phyloP scores from a whole-genome alignment of 2,888 invertebrate species.

The Sarcophaga subvicina region DNA sequence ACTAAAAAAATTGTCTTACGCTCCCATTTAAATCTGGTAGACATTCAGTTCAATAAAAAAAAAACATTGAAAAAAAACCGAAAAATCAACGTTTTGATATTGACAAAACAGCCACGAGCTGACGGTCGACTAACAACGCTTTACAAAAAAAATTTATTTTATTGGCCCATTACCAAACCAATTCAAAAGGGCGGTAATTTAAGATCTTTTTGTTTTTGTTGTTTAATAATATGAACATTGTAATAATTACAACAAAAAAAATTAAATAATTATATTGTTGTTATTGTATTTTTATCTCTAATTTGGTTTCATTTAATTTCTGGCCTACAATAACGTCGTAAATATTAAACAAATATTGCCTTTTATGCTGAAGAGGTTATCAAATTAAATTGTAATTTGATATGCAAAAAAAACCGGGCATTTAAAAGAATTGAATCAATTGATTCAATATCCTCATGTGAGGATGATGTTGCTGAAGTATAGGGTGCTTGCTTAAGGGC shows the following conservation, averaged over 20 bases:
- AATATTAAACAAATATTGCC: no score
- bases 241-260: constrained; percentile 34
- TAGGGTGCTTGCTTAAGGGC: no score
- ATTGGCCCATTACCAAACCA: constrained; percentile 40
- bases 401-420: neutral
- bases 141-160: neutral
- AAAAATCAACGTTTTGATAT: neutral
- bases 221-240: constrained; percentile 23
- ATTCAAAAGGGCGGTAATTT: constrained; percentile 39
- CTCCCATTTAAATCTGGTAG: neutral
- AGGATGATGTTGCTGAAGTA: no score
- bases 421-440: neutral
- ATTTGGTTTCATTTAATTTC: neutral
- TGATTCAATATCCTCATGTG: no score
- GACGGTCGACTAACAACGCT: neutral
- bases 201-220: neutral
- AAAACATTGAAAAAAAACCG: neutral
- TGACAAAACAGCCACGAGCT: constrained; percentile 1
- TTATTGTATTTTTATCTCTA: constrained; percentile 7
- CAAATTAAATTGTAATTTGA: neutral
- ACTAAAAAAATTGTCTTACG: neutral
- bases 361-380: neutral
- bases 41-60: neutral
- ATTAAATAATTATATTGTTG: neutral
- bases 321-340: neutral